Evolutionary conservation across 2,888 invertebrate species (phyloP), one percentile per base, ranked within the genome.

Genomic region (Chorisops tibialis): DNA sequence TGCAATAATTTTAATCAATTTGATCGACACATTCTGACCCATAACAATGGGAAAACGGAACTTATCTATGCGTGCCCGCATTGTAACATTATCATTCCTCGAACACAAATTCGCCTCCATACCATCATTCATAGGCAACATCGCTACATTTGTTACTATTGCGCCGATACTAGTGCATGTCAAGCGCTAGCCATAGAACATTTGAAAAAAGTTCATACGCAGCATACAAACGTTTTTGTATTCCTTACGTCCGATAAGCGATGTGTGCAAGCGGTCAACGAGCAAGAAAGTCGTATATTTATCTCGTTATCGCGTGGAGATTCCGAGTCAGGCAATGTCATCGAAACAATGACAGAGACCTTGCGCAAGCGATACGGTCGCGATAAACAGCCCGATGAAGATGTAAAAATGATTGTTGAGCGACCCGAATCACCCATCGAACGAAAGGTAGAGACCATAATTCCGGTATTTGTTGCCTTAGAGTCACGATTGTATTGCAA

Each of bases 141-240:
- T 66, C 77, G 83, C 11, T 85, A 81, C 65, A 77, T 80, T 7
- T 88, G 88, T 69, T 81, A 82, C 4, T 58, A 85, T 22, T 88
- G 88, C 69, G 73, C 78, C 37, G 72, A 77, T 60, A 76, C 30
- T 19, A 56, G 18, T 30, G 7, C 43, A 6, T 43, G 43, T 7
- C 56, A 56, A 45, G 30, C 24, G 11, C n/a, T 18, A 2, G 56
- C 56, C n/a, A 56, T 56, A n/a, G 43, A 43, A 11, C 56, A 56
- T 45, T 9, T 56, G 45, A 56, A 45, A 30, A 3, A 6, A 2
- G 16, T 4, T 16, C 56, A 56, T 43, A 18, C 24, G 19, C 18
- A 24, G 12, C 43, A 56, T 9, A 45, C 43, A n/a, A 56, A 18
- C 18, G 45, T 30, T 19, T 56, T 56, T 16, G 45, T 39, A 1